Base-by-base conservation (phyloP, 2,797 vertebrate species). In the Clarias fuscus region DNA sequence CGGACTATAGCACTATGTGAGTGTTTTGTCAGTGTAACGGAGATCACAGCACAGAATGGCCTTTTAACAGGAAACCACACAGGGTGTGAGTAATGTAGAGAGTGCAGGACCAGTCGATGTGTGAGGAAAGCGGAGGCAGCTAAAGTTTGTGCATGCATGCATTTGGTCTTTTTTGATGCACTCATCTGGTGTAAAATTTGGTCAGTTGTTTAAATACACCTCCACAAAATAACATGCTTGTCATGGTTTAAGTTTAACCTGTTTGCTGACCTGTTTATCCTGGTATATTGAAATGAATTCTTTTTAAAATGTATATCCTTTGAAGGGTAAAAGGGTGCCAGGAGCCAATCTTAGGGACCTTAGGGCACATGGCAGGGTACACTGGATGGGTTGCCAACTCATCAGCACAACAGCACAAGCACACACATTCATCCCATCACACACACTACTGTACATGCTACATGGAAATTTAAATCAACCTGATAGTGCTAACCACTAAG, bases 11-110 rank as follows among this genome's bases (percentile, higher is more conserved):
- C 72, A 56, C 14, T 67, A 4, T 86, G 43, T 43, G 56, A 87
- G 58, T 71, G 37, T 64, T 62, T 87, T 73, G 78, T 68, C 84
- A 61, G 53, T 70, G 48, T 68, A 83, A 56, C 33, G 0, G 67
- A 61, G 68, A 78, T 79, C 61, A 62, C 37, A 18, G 15, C 61
- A 62, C 37, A 18, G 15, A 87, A 59, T 83, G 82, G 77, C 48
- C 59, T 88, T 82, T 82, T 48, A 78, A 86, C 90, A 90, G 90
- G 91, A 90, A 90, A 90, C 90, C 89, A 89, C 89, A 89, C 65
- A 43, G 30, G 58, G 33, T 65, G n/a, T 85, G 37, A 79, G 84
- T 84, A 72, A 61, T 73, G 83, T 37, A 65, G 78, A 68, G 48
- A 64, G 58, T 68, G 80, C 67, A 84, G 79, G 85, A 75, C 86